Evolutionary conservation across 2,888 invertebrate species (phyloP), one percentile per base, ranked within the genome.

Genomic region (Watsonalla binaria): DNA sequence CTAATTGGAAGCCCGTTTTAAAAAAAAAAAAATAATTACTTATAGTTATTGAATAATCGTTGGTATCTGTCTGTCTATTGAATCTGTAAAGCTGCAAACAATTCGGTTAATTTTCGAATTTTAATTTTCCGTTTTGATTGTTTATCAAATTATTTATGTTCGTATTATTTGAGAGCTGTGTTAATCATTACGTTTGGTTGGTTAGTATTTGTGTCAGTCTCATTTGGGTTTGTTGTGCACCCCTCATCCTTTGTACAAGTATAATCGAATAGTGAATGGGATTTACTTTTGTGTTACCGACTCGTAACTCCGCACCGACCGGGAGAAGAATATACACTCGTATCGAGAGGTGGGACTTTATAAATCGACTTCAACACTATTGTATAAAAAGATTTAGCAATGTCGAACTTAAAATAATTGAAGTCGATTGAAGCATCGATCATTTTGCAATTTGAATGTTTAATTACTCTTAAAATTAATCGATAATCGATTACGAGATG

Each of bases 201-300:
- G 63, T 65, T 61, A 63, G 66, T 71, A 62, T 70, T 68, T 72
- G 72, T 78, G 72, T 76, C 71, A 72, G 70, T 78, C 69, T 66
- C 60, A 55, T 70, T 79, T 80, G 80, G 81, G 79, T 80, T 83
- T 75, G 81, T 80, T 75, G 73, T 77, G 84, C 84, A 82, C 82
- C 76, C 72, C 71, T 69, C 80, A 76, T 70, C 76, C 78, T 63
- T 54, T 51, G 58, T 56, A 35, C 51, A 11, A 47, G 65, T 73
- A 72, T 62, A 11, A 42, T 42, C 42, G 42, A 42, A 59, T 70
- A 70, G 68, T 55, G 62, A 50, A 37, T 54, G 54, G 49, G 15
- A 14, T 49, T 49, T 14, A 14, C 49, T 47, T 52, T 49, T 39
- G 51, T 47, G 56, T 53, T 56, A 51, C 53, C 57, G 52, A 55